Percentiles rank a stretch among this genome's conserved stretches.
These are phyloP conservation scores for Typhlichthys subterraneus DNA, from an alignment of 2,797 vertebrate genomes.

Conservation along the genomic window DNA sequence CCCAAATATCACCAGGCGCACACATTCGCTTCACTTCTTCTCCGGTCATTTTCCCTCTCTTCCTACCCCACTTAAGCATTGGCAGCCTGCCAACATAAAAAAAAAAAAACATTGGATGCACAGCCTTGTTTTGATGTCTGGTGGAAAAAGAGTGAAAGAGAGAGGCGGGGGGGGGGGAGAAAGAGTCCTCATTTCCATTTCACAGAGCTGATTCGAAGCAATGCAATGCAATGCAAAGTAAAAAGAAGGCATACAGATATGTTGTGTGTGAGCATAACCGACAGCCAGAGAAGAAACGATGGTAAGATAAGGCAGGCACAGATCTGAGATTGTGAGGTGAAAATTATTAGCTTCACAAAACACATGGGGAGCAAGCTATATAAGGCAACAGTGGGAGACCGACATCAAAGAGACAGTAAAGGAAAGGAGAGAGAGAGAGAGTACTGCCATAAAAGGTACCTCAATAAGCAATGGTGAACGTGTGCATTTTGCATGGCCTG, in stretches of 20 bases:
- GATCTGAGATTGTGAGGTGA: slow-evolving; percentile 24
- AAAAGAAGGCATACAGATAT: slow-evolving; percentile 57
- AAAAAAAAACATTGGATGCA: slow-evolving; percentile 80
- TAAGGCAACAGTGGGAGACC: slow-evolving; percentile 24
- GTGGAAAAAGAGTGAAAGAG: slow-evolving; percentile 61
- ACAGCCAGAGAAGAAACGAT: slow-evolving; percentile 33
- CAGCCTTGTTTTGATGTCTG: slow-evolving; percentile 84
- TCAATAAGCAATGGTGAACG: slow-evolving; percentile 13
- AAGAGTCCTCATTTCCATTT: slow-evolving; percentile 87
- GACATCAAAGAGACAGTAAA: slow-evolving; percentile 18
- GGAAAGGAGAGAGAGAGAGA: not conserved
- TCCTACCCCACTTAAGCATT: slow-evolving; percentile 78
- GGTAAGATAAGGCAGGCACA: slow-evolving; percentile 22
- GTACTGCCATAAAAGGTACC: slow-evolving; percentile 6
- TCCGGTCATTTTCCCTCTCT: slow-evolving; percentile 44
- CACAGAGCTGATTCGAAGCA: slow-evolving; percentile 76
- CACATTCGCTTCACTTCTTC: slow-evolving; percentile 11
- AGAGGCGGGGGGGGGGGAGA: slow-evolving; percentile 30
- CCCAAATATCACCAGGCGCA: not conserved
- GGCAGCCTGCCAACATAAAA: slow-evolving; percentile 83
- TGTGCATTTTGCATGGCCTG: slow-evolving; percentile 23
- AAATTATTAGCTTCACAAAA: slow-evolving; percentile 41
- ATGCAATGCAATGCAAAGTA: slow-evolving; percentile 48
- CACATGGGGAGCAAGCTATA: slow-evolving; percentile 14
- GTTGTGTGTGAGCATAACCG: slow-evolving; percentile 48